Conservation (phyloP, 2,113 vertebrate genomes). For the Euleptes europaea region DNA sequence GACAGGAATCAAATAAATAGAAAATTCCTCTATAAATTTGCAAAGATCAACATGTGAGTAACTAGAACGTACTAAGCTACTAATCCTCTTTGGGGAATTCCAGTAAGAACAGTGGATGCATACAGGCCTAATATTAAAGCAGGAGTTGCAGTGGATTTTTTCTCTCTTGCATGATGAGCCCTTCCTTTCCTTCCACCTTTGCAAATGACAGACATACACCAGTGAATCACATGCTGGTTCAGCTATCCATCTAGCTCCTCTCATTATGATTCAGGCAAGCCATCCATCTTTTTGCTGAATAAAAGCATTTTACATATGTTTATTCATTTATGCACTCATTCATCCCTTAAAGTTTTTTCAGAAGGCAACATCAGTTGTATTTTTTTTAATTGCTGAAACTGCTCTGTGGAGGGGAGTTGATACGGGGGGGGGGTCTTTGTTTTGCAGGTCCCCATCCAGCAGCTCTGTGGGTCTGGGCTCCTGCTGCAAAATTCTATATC, state of each 20-base stretch:
- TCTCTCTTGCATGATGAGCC: too few species aligned
- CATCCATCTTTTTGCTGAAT: neutral
- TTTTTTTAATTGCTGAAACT: neutral
- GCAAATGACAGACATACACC: neutral
- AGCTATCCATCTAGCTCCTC: neutral
- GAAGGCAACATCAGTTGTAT: neutral
- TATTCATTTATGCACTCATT: neutral
- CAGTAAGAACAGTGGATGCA: conserved; percentile 19
- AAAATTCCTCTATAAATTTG: conserved; percentile 33
- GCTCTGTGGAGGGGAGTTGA: neutral
- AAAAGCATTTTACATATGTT: neutral
- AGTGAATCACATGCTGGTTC: neutral
- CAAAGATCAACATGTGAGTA: conserved; percentile 25
- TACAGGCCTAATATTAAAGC: neutral
- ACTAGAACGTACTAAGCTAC: conserved; percentile 39
- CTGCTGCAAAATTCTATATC: neutral
- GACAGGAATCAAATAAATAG: conserved; percentile 52
- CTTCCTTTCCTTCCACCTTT: neutral
- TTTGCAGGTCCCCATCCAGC: too few species aligned
- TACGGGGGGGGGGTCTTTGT: neutral
- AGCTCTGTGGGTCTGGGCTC: neutral
- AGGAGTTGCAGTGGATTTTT: neutral
- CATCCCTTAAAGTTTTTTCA: neutral
- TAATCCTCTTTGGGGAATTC: conserved; percentile 32
- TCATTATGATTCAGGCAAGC: neutral